These are phyloP conservation scores for Emydocephalus ijimae DNA, from an alignment of 2,113 vertebrate genomes.

Conservation along the genomic window DNA sequence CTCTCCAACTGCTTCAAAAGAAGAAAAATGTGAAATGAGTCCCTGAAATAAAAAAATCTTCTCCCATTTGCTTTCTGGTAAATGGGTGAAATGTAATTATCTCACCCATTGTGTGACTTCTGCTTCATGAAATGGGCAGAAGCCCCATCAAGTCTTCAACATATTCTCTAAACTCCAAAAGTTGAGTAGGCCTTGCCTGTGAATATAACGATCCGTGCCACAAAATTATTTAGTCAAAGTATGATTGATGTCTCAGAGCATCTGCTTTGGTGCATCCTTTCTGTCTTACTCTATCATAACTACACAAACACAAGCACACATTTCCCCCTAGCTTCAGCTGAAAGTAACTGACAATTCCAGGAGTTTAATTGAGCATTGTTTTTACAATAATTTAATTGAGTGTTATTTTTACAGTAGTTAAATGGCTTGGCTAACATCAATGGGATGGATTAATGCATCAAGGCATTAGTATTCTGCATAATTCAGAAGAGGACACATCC, in stretches of 20 bases:
- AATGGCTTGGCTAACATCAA: background rate
- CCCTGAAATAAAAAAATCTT: background rate
- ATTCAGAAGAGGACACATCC: background rate
- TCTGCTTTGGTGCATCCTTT: background rate
- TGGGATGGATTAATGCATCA: background rate
- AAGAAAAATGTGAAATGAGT: background rate
- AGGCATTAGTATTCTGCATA: constrained; percentile 13
- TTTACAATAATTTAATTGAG: background rate
- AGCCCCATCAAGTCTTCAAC: background rate
- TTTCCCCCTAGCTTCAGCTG: background rate
- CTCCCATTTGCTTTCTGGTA: background rate
- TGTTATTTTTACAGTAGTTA: background rate
- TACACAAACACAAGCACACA: background rate
- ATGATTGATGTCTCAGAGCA: background rate
- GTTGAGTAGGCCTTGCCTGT: background rate
- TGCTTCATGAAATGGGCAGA: background rate
- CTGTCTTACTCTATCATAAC: background rate
- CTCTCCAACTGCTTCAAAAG: background rate
- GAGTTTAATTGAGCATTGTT: background rate
- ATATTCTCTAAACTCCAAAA: background rate
- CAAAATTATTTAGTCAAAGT: background rate
- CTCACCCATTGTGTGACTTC: background rate
- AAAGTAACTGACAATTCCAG: background rate
- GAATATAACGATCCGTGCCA: background rate
- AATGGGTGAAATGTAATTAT: background rate